Evolutionary conservation across 1,140 invertebrate genomes (phyloP), one percentile per base, ranked within the genome.

Genomic region (Centruroides sculpturatus): DNA sequence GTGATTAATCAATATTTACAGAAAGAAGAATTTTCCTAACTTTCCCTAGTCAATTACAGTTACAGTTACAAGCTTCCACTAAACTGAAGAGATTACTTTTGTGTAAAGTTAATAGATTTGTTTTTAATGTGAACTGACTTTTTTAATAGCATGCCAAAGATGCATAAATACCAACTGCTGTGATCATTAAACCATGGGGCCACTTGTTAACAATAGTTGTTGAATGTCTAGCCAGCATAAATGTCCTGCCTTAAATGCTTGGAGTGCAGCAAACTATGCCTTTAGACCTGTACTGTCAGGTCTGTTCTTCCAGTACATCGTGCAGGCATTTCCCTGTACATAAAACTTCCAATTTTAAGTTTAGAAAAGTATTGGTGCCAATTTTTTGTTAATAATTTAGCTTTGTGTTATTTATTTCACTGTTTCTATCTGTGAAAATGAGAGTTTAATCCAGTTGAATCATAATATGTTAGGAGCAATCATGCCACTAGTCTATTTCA

Each of bases 181-280:
- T 63, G 62, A 59, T 59, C 55, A 59, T 56, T 59, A 52, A 63
- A 54, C 57, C 59, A 59, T 63, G 62, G 62, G 62, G 62, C 62
- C 62, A 63, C 58, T 63, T 63, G 62, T 63, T 63, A 58, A 57
- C 55, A 62, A 63, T 55, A 63, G 58, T 63, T 63, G 61, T 63
- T 63, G 58, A 63, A 59, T 53, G 57, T 58, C 59, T 47, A 59
- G 62, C 62, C 62, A 59, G 55, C 62, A 54, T 63, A 58, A 63
- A 63, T 49, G 59, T 59, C 59, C 58, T 63, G 62, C 62, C 62
- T 63, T 60, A 63, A 59, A 57, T 59, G 57, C 58, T 63, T 59
- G 58, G 55, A 63, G 57, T 63, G 59, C 41, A 57, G 58, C 55
- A 59, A 56, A 52, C 54, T 62, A 55, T 59, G 48, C 58, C 50